Evolutionary conservation across 2,888 invertebrate species (phyloP).

Genomic region (Aquatica leii): DNA sequence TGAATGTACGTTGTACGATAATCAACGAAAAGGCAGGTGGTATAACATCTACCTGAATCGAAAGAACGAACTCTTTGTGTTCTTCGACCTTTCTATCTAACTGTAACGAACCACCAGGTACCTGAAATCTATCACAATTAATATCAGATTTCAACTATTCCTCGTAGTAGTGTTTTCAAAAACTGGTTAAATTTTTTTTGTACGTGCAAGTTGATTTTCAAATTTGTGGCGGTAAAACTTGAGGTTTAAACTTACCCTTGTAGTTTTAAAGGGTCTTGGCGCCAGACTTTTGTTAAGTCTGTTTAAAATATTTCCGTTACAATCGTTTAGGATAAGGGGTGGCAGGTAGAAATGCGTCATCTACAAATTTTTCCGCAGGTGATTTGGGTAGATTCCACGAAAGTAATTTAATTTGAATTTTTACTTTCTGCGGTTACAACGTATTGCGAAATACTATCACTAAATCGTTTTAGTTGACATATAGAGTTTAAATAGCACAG

Average conservation of each 20-base stretch:
- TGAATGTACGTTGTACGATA: slow-evolving; percentile 41
- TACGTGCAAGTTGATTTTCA: too few relatives aligned
- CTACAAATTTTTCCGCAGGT: slow-evolving; percentile 5
- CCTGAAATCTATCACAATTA: not conserved
- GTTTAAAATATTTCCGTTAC: slow-evolving; percentile 13
- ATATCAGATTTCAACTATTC: not conserved
- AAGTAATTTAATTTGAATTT: too few relatives aligned
- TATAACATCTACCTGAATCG: slow-evolving; percentile 43
- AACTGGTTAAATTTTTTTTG: too few relatives aligned
- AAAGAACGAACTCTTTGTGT: slow-evolving; percentile 42
- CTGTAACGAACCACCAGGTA: slow-evolving; percentile 42
- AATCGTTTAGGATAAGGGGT: not conserved
- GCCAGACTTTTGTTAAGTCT: slow-evolving; percentile 4
- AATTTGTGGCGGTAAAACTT: too few relatives aligned
- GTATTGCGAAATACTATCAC: too few relatives aligned
- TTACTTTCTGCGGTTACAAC: too few relatives aligned
- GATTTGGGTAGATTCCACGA: too few relatives aligned
- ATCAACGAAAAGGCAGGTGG: slow-evolving; percentile 44
- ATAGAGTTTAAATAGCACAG: too few relatives aligned
- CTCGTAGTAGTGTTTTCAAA: not conserved
- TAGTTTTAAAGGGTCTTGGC: slow-evolving; percentile 10
- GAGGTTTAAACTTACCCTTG: too few relatives aligned
- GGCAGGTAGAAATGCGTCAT: slow-evolving; percentile 5
- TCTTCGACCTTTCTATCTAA: slow-evolving; percentile 43
- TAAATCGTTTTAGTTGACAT: too few relatives aligned